Percentiles rank a stretch among this genome's conserved stretches.
phyloP scores from a whole-genome alignment of 2,797 vertebrate species.

The Ambastaia sidthimunki region DNA sequence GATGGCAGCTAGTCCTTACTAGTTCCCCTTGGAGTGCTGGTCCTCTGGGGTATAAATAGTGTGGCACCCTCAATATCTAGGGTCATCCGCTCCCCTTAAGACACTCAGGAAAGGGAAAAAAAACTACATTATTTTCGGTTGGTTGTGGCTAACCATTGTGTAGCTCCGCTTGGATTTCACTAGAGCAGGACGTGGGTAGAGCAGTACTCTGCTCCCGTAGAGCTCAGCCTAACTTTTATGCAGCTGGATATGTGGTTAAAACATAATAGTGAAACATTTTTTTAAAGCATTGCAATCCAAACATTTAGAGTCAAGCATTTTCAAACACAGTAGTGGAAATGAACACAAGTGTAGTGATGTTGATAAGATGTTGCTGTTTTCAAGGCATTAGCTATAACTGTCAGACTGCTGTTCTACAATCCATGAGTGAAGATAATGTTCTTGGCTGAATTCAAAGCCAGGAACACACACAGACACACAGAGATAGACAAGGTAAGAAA shows the following conservation, averaged over 20 bases:
- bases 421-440: slow-evolving; percentile 5
- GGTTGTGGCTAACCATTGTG: too few species aligned
- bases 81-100: too few species aligned
- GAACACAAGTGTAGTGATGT: not conserved
- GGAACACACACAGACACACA: slow-evolving; percentile 31
- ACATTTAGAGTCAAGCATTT: not conserved
- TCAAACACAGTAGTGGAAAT: not conserved
- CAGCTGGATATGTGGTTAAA: not conserved
- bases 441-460: slow-evolving; percentile 15
- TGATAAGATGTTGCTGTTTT: not conserved
- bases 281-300: not conserved
- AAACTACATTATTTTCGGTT: too few species aligned
- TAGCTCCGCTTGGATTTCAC: too few species aligned
- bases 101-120: too few species aligned
- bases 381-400: not conserved
- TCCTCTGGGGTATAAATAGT: too few species aligned
- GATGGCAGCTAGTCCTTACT: too few species aligned
- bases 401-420: not conserved
- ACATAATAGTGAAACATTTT: not conserved
- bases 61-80: too few species aligned
- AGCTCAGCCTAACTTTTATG: too few species aligned
- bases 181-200: too few species aligned
- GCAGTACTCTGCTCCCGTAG: too few species aligned
- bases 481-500: slow-evolving; percentile 38
- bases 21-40: too few species aligned